phyloP scores from a whole-genome alignment of 2,113 vertebrate genomes.

The Onychorhynchus coronatus region DNA sequence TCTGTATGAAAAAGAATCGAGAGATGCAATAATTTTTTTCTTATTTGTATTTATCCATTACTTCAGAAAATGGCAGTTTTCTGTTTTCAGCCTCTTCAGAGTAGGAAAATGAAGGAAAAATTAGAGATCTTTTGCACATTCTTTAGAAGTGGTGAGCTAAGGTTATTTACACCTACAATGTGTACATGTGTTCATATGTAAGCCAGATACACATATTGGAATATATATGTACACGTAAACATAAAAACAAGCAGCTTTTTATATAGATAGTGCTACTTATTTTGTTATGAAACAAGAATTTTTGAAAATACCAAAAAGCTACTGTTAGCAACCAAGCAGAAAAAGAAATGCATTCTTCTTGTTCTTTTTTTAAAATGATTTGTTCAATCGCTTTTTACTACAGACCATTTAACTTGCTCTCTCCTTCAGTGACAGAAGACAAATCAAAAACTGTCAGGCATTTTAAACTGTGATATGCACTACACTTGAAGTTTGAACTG shows the following conservation, averaged over 20 bases:
- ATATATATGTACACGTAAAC: neutral
- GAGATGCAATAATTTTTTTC: neutral
- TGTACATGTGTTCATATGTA: neutral
- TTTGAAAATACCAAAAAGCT: neutral
- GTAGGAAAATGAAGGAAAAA: neutral
- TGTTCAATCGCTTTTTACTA: conserved; percentile 16
- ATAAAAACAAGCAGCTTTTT: neutral
- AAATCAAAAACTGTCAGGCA: conserved; percentile 20
- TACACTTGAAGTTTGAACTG: conserved; percentile 17
- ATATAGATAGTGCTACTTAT: neutral
- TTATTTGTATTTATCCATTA: neutral
- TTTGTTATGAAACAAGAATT: neutral
- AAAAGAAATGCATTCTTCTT: neutral
- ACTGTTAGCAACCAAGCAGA: neutral
- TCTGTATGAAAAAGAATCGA: neutral
- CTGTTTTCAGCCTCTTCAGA: neutral
- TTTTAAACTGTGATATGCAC: conserved; percentile 35
- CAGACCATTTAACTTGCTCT: conserved; percentile 45
- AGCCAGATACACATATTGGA: neutral
- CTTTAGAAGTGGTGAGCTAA: neutral
- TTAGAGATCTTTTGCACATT: neutral
- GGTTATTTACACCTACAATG: neutral
- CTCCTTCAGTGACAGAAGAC: conserved; percentile 12
- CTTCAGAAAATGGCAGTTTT: neutral
- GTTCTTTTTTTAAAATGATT: neutral